Base-by-base conservation (phyloP, 2,113 vertebrate genomes). In the Ivindomyrus marchei region DNA sequence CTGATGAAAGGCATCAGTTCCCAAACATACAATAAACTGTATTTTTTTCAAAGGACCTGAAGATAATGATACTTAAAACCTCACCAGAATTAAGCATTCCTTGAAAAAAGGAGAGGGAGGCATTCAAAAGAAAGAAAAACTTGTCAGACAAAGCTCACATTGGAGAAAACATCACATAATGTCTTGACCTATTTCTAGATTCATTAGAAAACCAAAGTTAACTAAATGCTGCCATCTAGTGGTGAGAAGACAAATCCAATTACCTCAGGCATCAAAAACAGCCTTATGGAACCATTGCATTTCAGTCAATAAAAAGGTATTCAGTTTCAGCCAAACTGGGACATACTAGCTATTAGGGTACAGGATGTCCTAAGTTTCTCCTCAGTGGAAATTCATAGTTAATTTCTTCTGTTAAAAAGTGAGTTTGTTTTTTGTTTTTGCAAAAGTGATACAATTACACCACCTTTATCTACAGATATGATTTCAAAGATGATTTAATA, bases 191-290 rank as follows among this genome's bases (percentile, higher is more conserved):
- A 56, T n/a, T 58, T 58, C 4, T 80, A 85, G 19, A 17, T 42
- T n/a, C 24, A 49, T 15, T 8, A 52, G 36, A 66, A 84, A 74
- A 17, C 52, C 42, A 21, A 87, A 17, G 27, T 87, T 70, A 77
- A 53, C 36, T 52, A 46, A 87, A 87, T 62, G 62, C 36, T 87
- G 46, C 89, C 45, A 85, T 90, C 89, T 90, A 90, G 56, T 87
- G 89, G 62, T 11, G 6, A 45, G 27, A 77, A 17, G 4, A 77
- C 66, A 74, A 36, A 74, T 8, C 27, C n/a, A 31, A 15, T 9
- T 74, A 31, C 19, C 4, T 46, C 6, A 70, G 19, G 17, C 0
- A 74, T 21, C 46, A 66, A 66, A 66, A 66, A 87, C 84, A 90
- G 15, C 15, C 19, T 39, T 24, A 36, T 1, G 9, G 27, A n/a